Base-by-base conservation (phyloP, 2,888 invertebrate species). In the Drosophila acutilabella region DNA sequence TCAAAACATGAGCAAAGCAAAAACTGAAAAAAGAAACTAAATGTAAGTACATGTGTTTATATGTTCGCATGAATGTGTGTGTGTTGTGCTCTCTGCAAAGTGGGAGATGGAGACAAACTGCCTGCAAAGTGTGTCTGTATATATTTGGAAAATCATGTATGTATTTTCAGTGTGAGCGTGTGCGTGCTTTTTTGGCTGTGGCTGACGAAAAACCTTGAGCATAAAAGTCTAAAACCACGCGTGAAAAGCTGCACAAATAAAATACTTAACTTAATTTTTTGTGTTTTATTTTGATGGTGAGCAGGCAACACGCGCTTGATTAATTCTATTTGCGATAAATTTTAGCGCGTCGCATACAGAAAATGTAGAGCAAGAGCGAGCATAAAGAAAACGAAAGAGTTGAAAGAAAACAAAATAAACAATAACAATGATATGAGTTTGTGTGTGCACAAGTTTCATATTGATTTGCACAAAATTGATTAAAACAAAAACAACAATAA, bases 1-100 rank as follows among this genome's bases (percentile, higher is more conserved):
- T 78, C 81, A 80, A 89, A 85, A 88, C 83, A 83, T 74, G 75
- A 82, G 72, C 74, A 87, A 89, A 89, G 88, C 80, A 79, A 81
- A 84, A 81, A 73, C 68, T 66, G 69, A 86, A 86, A 77, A 52
- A 77, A 69, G 77, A 79, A 79, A 74, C 64, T 69, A 70, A 75
- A 67, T 66, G 71, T 64, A 66, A 74, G 78, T 78, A 76, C 68
- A 68, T 64, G 64, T 68, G 67, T 67, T 64, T 62, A 57, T 41
- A 45, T 51, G 44, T 57, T 45, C 30, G 57, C 53, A 52, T 57
- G 54, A 64, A 33, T 33, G 52, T 23, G 36, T 48, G 40, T 59
- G 42, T 69, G 64, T 45, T 33, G 45, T 41, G 58, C 61, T 72
- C 64, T 62, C 67, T 58, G 72, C 74, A 61, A 69, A 71, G 69